Evolutionary conservation across 2,113 vertebrate genomes (phyloP).

Genomic region (Neotoma lepida): DNA sequence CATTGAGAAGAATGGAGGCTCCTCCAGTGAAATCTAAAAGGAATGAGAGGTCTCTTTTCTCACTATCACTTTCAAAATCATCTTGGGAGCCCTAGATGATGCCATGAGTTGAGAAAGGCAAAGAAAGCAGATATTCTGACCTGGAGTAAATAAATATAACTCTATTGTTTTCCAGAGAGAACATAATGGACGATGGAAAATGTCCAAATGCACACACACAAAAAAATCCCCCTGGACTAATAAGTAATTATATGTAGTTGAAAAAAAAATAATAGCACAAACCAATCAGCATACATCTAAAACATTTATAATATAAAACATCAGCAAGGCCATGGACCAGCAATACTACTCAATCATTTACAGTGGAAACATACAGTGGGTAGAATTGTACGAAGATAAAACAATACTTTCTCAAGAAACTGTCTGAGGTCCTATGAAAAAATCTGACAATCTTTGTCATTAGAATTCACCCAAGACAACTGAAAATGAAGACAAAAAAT

Average conservation of each 20-base stretch:
- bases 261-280: not conserved
- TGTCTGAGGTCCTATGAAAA: not conserved
- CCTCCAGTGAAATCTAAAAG: not conserved
- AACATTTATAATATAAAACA: not conserved
- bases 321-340: not conserved
- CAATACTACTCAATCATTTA: not conserved
- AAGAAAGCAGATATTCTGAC: not conserved
- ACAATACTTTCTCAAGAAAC: not conserved
- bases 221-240: not conserved
- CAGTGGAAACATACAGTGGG: not conserved
- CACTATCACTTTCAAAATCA: accelerated
- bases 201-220: not conserved
- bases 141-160: not conserved
- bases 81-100: no score
- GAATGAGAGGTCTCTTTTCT: not conserved
- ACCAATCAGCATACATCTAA: not conserved
- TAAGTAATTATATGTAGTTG: not conserved
- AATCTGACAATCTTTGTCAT: not conserved
- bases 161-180: not conserved
- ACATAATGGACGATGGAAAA: not conserved
- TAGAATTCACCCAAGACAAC: not conserved
- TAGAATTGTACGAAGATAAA: not conserved
- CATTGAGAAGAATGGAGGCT: not conserved
- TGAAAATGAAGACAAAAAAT: not conserved
- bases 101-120: not conserved